These are phyloP conservation scores for Pipistrellus nathusii DNA, from an alignment of 2,797 vertebrate genomes.

Conservation along the genomic window DNA sequence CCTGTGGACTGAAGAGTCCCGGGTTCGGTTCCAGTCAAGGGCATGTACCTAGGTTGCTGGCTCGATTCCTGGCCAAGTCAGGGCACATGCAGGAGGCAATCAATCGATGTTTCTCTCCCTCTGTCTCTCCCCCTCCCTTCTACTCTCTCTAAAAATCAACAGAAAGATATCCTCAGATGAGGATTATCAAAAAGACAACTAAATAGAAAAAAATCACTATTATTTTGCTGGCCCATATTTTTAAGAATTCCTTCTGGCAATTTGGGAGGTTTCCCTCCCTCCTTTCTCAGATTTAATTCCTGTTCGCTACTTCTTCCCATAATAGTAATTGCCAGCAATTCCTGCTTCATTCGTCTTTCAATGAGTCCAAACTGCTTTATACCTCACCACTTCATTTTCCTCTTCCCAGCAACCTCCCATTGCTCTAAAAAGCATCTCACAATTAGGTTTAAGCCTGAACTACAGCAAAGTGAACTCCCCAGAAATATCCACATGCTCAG, in stretches of 20 bases:
- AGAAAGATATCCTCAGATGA: too few relatives aligned
- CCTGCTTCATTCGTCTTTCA: not conserved
- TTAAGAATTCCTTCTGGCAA: constrained; percentile 30
- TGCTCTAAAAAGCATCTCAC: constrained; percentile 23
- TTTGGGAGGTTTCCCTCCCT: not conserved
- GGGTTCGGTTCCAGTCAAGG: too few relatives aligned
- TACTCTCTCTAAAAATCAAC: too few relatives aligned
- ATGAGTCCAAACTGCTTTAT: not conserved
- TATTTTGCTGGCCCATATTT: not conserved
- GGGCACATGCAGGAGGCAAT: too few relatives aligned
- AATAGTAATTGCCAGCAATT: not conserved
- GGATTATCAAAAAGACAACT: too few relatives aligned
- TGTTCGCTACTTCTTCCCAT: not conserved
- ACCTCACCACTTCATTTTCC: not conserved
- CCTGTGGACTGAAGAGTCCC: too few relatives aligned
- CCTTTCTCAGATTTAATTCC: not conserved
- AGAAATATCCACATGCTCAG: constrained; percentile 21
- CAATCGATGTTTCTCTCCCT: too few relatives aligned
- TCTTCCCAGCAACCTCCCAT: constrained; percentile 10
- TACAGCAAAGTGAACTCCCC: not conserved
- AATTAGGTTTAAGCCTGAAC: constrained; percentile 2
- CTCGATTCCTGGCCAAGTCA: too few relatives aligned
- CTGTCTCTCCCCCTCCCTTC: too few relatives aligned
- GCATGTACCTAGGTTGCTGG: too few relatives aligned
- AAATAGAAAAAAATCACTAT: not conserved